Evolutionary conservation across 2,113 vertebrate species (phyloP), one percentile per base, ranked within the genome.

Genomic region (Pachycephala philippinensis): DNA sequence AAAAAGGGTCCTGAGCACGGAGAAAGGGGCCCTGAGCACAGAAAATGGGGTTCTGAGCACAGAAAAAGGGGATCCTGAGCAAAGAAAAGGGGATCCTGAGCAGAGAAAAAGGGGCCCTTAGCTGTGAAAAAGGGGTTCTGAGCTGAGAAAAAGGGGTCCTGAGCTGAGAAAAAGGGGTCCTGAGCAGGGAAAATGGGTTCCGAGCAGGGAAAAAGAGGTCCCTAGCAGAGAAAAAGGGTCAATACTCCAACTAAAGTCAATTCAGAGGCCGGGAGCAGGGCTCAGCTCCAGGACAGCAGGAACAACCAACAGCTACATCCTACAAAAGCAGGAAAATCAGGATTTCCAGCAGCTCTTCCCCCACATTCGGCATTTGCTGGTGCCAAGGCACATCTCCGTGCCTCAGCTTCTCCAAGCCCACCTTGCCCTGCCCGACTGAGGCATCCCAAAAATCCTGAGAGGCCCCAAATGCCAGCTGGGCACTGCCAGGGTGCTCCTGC

Each of bases 331-430:
- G 28, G 16, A 65, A 11, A 50, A 54, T 4, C 3, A 3, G n/a
- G 37, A 83, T 42, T 87, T 76, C 7, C 7, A 79, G 65, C 26
- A 3, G 61, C 30, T 83, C 7, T 69, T 9, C 8, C 37, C 40
- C 19, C 8, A 1, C 2, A 0, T 4, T 1, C 1, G 10, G 35
- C 27, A 30, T n/a, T 26, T 72, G 28, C 84, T 69, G 53, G 12
- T 8, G 9, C 74, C 30, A 60, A 39, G 35, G n/a, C 19, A 5
- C 4, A 0, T 2, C 45, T 30, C 54, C 1, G 33, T 23, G 59
- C 16, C 81, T 63, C 54, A 8, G 28, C n/a, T 87, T 35, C 45
- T 30, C 49, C 52, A 21, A 15, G 11, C 0, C 14, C 60, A 40
- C 27, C 74, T 24, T 39, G 19, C 49, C 37, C 53, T 69, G 33